These are phyloP conservation scores for Cyprinella venusta DNA, from an alignment of 2,797 vertebrate species.

Conservation along the genomic window DNA sequence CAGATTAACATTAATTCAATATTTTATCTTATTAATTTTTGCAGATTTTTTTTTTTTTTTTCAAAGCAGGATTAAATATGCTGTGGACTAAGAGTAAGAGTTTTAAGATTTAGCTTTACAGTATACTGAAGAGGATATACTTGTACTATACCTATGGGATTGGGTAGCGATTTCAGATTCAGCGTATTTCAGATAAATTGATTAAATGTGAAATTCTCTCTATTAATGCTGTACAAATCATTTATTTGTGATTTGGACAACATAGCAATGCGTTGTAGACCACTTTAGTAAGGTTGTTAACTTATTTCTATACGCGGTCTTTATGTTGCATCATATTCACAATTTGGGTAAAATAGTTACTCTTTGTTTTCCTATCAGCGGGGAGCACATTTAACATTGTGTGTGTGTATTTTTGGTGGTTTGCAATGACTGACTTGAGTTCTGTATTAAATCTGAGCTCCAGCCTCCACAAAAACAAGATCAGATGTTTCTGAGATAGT, in stretches of 20 bases:
- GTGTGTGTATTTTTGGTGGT: not conserved
- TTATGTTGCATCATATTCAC: not conserved
- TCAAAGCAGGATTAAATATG: not conserved
- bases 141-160: not conserved
- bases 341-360: not conserved
- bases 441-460: not conserved
- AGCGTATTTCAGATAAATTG: not conserved
- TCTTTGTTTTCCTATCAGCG: too few relatives aligned
- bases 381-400: too few relatives aligned
- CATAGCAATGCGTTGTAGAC: not conserved
- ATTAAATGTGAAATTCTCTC: not conserved
- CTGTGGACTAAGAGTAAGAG: not conserved
- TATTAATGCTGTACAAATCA: not conserved
- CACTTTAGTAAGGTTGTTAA: not conserved
- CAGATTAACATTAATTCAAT: not conserved
- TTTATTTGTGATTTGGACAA: not conserved
- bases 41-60: too few relatives aligned
- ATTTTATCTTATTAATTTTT: not conserved
- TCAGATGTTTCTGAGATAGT: not conserved
- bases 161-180: not conserved
- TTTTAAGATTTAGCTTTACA: not conserved
- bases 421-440: not conserved
- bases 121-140: too few relatives aligned
- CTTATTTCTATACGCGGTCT: not conserved
- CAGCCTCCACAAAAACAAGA: not conserved